Base-by-base conservation (phyloP, 2,888 invertebrate species). In the Drosophila tanythrix region DNA sequence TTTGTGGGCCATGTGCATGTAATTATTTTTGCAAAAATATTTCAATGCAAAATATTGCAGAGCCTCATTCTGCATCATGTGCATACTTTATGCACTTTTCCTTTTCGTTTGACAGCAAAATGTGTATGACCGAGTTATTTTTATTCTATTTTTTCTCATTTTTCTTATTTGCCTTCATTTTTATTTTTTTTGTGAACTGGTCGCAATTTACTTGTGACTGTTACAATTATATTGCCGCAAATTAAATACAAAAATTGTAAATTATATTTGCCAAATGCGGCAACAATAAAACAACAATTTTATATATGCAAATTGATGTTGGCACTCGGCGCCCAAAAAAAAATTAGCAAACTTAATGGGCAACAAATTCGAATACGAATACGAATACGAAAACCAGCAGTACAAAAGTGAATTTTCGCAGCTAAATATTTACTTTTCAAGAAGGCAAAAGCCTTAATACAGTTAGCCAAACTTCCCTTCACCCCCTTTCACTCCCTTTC, bases 41-140 rank as follows among this genome's bases (percentile, higher is more conserved):
- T 90, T 88, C 64, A 88, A 84, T 85, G 90, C 90, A 86, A 89
- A 89, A 90, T 86, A 90, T 71, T 80, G 81, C 84, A 81, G 88
- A 36, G 86, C 90, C 83, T 81, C 79, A 70, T 83, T 38, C 58
- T 50, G 43, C 50, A 21, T 27, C 59, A 33, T 40, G 40, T 61
- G 61, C 72, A 83, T 89, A 75, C 72, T 89, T 85, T 78, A 85
- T 90, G 90, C 84, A 86, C 89, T 87, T 87, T 85, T 90, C 74
- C 82, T 83, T 89, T 78, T 74, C 62, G 61, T 71, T 84, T 87
- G 90, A 90, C 86, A 86, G 90, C 82, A 57, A 74, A 83, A 81
- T 90, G 70, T 71, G 76, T 89, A 74, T 84, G 90, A 82, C 88
- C 90, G 85, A 88, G 56, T 89, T 56, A n/a, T 56, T n/a, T 52